Conservation (phyloP, 1,140 invertebrate genomes). For the Drosophila bifasciata region DNA sequence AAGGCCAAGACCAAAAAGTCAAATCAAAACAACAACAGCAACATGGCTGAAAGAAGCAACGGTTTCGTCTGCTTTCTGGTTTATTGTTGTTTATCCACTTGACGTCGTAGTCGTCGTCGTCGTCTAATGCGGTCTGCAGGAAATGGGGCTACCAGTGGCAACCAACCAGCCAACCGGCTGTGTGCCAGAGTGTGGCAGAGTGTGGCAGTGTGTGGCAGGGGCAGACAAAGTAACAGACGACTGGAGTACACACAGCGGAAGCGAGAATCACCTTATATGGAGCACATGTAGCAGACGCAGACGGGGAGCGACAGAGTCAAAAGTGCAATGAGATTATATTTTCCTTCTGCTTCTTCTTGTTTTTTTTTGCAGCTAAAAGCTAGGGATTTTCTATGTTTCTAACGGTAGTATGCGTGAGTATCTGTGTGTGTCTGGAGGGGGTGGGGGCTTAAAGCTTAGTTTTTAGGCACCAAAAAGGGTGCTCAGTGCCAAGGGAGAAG, state of each 20-base stretch:
- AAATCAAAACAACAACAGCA: background rate
- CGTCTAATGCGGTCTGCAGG: constrained; percentile 63
- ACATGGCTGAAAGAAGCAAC: constrained; percentile 20
- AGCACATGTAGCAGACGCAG: constrained; percentile 24
- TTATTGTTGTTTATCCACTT: constrained; percentile 53
- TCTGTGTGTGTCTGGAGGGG: no score
- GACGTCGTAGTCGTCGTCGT: constrained; percentile 25
- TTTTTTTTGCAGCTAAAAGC: constrained; percentile 14
- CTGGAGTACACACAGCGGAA: constrained; percentile 46
- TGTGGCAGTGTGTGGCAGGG: background rate
- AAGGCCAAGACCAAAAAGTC: constrained; percentile 33
- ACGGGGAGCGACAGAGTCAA: constrained; percentile 43
- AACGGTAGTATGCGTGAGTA: no score
- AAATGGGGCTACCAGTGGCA: constrained; percentile 70
- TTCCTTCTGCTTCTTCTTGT: no score
- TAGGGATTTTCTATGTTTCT: background rate
- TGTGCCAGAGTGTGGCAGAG: constrained; percentile 19
- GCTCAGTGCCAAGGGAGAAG: no score
- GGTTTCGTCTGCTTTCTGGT: constrained; percentile 19
- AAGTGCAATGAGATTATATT: constrained; percentile 64
- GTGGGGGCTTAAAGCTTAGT: no score
- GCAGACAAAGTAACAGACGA: constrained; percentile 15
- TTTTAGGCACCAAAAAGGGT: no score
- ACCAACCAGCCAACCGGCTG: constrained; percentile 25
- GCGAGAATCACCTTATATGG: constrained; percentile 46